Conservation (phyloP, 2,888 invertebrate genomes). For the Lamellibrachia columna region DNA sequence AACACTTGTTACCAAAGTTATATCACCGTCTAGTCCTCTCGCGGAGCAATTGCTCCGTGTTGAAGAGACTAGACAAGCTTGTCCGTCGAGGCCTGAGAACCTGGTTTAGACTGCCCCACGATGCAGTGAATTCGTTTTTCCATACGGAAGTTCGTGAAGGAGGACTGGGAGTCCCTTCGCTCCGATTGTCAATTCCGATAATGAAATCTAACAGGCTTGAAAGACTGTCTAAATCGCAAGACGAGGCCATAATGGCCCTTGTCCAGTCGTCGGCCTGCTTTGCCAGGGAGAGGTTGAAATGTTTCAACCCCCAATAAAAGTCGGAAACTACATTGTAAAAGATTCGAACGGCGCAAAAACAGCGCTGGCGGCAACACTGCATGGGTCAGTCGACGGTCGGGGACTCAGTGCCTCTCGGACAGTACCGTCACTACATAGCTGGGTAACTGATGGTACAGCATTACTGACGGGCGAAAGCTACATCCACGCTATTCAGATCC, state of each 20-base stretch:
- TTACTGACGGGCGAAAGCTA: too few relatives aligned
- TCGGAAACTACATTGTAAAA: background rate
- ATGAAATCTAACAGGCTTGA: background rate
- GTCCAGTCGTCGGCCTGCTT: background rate
- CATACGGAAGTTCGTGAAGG: background rate
- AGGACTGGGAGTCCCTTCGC: background rate
- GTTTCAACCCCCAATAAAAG: background rate
- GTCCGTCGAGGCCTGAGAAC: background rate
- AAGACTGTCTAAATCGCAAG: background rate
- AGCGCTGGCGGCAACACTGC: too few relatives aligned
- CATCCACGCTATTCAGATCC: too few relatives aligned
- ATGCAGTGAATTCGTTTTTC: background rate
- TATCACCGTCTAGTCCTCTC: background rate
- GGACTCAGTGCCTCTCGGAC: too few relatives aligned
- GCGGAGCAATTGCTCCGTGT: too few relatives aligned
- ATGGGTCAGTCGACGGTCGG: too few relatives aligned
- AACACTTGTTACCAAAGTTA: constrained; percentile 5
- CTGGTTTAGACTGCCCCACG: background rate
- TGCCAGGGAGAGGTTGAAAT: background rate
- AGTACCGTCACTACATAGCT: too few relatives aligned
- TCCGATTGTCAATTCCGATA: background rate
- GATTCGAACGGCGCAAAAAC: too few relatives aligned
- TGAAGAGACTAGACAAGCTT: background rate
- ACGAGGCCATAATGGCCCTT: background rate
- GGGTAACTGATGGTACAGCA: too few relatives aligned